phyloP scores from a whole-genome alignment of 2,113 vertebrate species.

The Ahaetulla prasina region DNA sequence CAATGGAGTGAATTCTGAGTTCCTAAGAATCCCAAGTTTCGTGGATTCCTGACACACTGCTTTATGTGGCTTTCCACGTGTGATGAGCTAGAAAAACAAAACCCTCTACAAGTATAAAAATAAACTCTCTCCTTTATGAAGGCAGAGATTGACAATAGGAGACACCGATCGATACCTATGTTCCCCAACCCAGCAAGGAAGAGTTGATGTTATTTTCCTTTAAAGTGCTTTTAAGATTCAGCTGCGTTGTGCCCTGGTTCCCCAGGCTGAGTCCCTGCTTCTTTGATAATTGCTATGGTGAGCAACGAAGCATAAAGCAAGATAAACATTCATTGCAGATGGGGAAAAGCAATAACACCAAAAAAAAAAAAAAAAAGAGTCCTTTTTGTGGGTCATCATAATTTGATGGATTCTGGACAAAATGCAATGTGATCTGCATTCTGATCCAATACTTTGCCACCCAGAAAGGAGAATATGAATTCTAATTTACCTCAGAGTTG shows the following conservation, averaged over 20 bases:
- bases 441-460: not conserved
- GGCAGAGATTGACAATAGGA: conserved; percentile 6
- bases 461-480: not conserved
- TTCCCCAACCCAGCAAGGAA: not conserved
- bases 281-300: conserved; percentile 5
- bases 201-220: not conserved
- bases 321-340: not conserved
- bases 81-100: conserved; percentile 53
- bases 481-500: not conserved
- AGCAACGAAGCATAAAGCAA: conserved; percentile 17
- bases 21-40: no score
- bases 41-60: not conserved
- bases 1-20: no score
- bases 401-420: not conserved
- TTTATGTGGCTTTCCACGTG: conserved; percentile 23
- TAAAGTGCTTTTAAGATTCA: not conserved
- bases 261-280: conserved; percentile 7
- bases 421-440: not conserved
- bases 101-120: conserved; percentile 46
- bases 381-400: not conserved
- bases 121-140: conserved; percentile 24
- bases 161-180: not conserved
- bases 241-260: not conserved
- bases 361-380: not conserved
- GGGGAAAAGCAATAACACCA: not conserved